A percentile compares a stretch with the other conserved stretches of the same genome.
These are phyloP conservation scores for Hyla sarda DNA, from an alignment of 2,113 vertebrate species.

Conservation along the genomic window DNA sequence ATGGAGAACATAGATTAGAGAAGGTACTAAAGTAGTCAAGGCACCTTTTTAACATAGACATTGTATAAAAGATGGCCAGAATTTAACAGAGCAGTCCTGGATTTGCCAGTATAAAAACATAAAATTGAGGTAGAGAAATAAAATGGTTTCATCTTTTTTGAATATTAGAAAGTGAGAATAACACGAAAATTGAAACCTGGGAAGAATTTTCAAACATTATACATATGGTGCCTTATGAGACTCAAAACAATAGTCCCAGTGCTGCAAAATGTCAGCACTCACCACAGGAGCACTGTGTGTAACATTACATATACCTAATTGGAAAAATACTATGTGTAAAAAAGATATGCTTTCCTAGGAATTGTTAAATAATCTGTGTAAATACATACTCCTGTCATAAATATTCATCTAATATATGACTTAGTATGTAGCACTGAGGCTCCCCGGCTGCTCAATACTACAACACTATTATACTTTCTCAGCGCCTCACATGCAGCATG, in stretches of 20 bases:
- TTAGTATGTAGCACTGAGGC: background rate
- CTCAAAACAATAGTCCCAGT: background rate
- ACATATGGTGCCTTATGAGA: background rate
- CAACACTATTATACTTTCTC: background rate
- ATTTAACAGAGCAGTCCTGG: too few species aligned
- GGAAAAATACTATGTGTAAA: slow-evolving; percentile 4
- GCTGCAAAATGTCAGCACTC: background rate
- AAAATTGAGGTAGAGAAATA: background rate
- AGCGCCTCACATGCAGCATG: background rate
- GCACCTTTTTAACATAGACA: background rate
- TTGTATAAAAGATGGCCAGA: background rate
- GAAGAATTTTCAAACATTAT: background rate
- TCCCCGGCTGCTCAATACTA: background rate
- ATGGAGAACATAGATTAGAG: too few species aligned
- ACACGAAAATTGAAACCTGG: background rate
- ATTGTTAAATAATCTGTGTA: background rate
- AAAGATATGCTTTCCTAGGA: background rate
- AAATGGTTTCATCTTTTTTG: background rate
- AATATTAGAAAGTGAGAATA: background rate
- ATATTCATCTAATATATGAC: background rate
- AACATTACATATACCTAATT: background rate
- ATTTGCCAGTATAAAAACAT: too few species aligned
- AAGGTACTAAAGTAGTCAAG: too few species aligned
- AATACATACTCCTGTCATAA: background rate
- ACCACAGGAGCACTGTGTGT: background rate